phyloP scores from a whole-genome alignment of 2,888 invertebrate genomes.

The Meghimatium bilineatum region DNA sequence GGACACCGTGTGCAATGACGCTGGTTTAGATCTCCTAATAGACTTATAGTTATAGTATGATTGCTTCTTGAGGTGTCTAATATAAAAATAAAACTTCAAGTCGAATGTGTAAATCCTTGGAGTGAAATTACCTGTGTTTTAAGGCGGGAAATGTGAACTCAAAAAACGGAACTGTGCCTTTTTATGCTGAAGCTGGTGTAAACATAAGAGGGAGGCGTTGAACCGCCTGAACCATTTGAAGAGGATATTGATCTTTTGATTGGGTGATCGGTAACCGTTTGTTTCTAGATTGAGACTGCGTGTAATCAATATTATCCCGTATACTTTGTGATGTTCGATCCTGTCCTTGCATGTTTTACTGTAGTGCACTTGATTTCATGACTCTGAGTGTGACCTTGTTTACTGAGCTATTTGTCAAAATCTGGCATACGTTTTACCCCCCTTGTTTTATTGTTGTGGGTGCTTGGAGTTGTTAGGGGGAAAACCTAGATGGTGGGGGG shows the following conservation, averaged over 20 bases:
- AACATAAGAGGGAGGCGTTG: background rate
- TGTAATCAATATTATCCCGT: background rate
- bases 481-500: no score
- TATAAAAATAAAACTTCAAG: background rate
- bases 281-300: background rate
- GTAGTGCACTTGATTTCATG: background rate
- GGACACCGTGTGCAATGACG: no score
- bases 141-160: no score
- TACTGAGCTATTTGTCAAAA: background rate
- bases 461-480: no score
- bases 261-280: conserved; percentile 15
- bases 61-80: no score
- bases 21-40: no score
- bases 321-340: background rate
- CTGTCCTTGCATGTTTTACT: background rate
- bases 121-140: background rate
- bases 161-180: background rate
- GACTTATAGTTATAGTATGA: no score
- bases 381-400: background rate
- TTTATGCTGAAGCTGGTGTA: background rate
- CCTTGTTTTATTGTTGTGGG: no score
- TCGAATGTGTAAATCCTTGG: background rate
- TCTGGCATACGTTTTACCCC: no score
- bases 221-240: conserved; percentile 6
- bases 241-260: conserved; percentile 21